These are phyloP conservation scores for Sebastes taczanowskii DNA, from an alignment of 2,797 vertebrate species.

Conservation along the genomic window DNA sequence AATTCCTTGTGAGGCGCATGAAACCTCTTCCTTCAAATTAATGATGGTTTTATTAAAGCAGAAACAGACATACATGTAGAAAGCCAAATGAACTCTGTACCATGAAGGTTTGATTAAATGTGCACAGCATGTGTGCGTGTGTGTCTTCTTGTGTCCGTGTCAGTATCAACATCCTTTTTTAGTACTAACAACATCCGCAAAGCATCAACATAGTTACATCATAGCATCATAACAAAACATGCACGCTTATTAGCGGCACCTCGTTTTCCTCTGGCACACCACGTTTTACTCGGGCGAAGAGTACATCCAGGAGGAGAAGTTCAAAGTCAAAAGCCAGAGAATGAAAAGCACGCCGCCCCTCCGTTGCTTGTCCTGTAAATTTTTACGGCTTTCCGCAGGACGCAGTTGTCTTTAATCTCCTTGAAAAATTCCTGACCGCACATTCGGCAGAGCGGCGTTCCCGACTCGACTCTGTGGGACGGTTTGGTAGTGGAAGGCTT, in stretches of 20 bases:
- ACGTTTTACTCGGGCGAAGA: slow-evolving; percentile 41
- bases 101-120: slow-evolving; percentile 36
- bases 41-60: slow-evolving; percentile 28
- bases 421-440: slow-evolving; percentile 24
- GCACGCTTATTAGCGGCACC: slow-evolving; percentile 61
- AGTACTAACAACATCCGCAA: slow-evolving; percentile 61
- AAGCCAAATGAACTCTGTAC: slow-evolving; percentile 10
- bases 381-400: slow-evolving; percentile 66
- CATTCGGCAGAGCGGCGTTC: slow-evolving; percentile 20
- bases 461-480: slow-evolving; percentile 4
- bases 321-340: slow-evolving; percentile 63
- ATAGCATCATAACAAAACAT: slow-evolving; percentile 56
- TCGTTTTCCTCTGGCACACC: slow-evolving; percentile 32
- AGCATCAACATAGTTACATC: slow-evolving; percentile 58
- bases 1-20: too few relatives aligned
- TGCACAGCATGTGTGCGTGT: slow-evolving; percentile 57
- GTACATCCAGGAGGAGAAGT: slow-evolving; percentile 51
- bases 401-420: slow-evolving; percentile 66
- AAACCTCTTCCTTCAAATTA: neutral
- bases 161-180: slow-evolving; percentile 50
- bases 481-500: slow-evolving; percentile 37
- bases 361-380: slow-evolving; percentile 46
- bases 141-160: slow-evolving; percentile 18
- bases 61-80: slow-evolving; percentile 10
- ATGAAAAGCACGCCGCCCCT: slow-evolving; percentile 47